Base-by-base conservation (phyloP, 2,797 vertebrate genomes). In the Danio aesculapii region DNA sequence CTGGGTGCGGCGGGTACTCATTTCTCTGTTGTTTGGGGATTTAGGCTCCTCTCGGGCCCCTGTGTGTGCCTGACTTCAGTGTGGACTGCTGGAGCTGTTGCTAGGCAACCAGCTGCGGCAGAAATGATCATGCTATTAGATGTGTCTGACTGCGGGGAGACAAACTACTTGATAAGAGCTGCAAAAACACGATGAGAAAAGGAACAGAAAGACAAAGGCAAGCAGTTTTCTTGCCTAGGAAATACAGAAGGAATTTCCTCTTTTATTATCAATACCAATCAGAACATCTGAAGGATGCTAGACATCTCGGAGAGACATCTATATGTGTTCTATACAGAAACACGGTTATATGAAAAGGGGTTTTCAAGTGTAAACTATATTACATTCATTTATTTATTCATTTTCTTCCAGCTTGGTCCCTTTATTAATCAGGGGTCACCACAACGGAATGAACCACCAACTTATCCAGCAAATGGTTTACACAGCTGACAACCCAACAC, bases 81-180 rank as follows among this genome's bases (percentile, higher is more conserved):
- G 83, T 77, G 85, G 72, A 78, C 84, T 83, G 83, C 83, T 67
- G 52, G 77, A 84, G 83, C 84, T 79, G 89, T 90, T 90, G 86
- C 91, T 91, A 92, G 86, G 91, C 83, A 91, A 84, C 88, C 87
- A 88, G 84, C 88, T 84, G 85, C 88, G 75, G 89, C 89, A 91
- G 78, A 91, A 87, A 88, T 90, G 90, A 91, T 93, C 90, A 88
- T 89, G 86, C 92, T 90, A 92, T 91, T 90, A 89, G 90, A 87
- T 85, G 87, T 73, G 91, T 94, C 90, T 91, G 91, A 94, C 88
- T 90, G 88, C 86, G 78, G 75, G 86, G 52, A 63, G 87, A 91
- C 86, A 91, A 87, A 91, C 91, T 55, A 75, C 77, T 90, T 89
- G 90, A 85, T 89, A 85, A 55, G 81, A 62, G 43, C 74, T 85